Percentiles rank a stretch among this genome's conserved stretches.
These are phyloP conservation scores for Drosophila burlai DNA, from an alignment of 1,140 invertebrate genomes.

Conservation along the genomic window DNA sequence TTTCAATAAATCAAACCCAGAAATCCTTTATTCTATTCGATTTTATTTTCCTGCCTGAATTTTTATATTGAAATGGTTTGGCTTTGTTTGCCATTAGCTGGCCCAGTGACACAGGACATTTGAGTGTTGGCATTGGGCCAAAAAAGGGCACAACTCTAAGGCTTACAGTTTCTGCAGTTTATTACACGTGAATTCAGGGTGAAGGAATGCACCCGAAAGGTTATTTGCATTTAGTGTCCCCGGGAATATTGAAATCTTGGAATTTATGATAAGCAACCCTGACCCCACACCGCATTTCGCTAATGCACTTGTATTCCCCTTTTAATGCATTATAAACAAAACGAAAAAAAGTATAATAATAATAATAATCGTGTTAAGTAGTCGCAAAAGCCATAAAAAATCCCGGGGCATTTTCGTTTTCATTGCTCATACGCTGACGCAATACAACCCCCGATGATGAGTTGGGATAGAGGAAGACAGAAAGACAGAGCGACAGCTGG, in stretches of 20 bases:
- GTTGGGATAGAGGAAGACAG: constrained; percentile 12
- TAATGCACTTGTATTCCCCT: constrained; percentile 12
- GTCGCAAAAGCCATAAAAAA: constrained; percentile 40
- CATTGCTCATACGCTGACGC: constrained; percentile 52
- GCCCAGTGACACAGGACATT: constrained; percentile 50
- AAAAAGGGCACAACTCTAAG: constrained; percentile 2
- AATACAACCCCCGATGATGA: constrained; percentile 33
- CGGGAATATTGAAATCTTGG: not conserved
- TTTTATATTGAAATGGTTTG: constrained; percentile 8
- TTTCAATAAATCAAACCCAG: not conserved
- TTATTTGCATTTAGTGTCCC: constrained; percentile 18
- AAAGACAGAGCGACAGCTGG: constrained; percentile 34
- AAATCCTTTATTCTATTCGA: not conserved
- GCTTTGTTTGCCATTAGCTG: constrained; percentile 19
- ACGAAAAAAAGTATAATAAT: not conserved
- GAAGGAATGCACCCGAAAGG: constrained; percentile 8
- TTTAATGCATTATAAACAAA: constrained; percentile 29
- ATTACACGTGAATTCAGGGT: constrained; percentile 3
- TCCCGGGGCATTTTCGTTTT: constrained; percentile 44
- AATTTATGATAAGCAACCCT: constrained; percentile 15
- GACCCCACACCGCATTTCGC: constrained; percentile 10
- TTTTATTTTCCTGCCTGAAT: not conserved
- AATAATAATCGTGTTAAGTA: constrained; percentile 58
- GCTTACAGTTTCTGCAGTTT: constrained; percentile 6
- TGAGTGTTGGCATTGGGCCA: constrained; percentile 46